phyloP scores from a whole-genome alignment of 92 coral and sea anemone genomes.

The Zoanthus solanderi region DNA sequence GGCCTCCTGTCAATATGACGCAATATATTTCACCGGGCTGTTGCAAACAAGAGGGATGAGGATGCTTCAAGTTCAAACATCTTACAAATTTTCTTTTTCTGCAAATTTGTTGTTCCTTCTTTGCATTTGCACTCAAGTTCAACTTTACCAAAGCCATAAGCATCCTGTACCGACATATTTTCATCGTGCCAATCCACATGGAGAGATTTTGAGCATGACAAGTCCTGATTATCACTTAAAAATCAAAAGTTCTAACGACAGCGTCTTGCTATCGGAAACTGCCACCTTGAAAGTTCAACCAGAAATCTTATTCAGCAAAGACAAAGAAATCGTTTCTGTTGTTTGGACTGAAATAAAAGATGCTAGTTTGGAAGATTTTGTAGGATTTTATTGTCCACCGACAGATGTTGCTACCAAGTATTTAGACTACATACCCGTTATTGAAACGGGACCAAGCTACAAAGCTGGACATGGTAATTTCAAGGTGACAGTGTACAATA shows the following conservation, averaged over 20 bases:
- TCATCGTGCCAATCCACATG: constrained; percentile 32
- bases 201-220: constrained; percentile 14
- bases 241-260: constrained; percentile 26
- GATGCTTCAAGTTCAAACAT: neutral
- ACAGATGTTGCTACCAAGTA: constrained; percentile 68
- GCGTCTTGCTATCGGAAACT: neutral
- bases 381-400: constrained; percentile 89
- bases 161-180: constrained; percentile 51
- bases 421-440: constrained; percentile 76
- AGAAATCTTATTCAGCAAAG: constrained; percentile 49
- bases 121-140: neutral
- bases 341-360: constrained; percentile 75
- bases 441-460: constrained; percentile 43
- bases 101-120: neutral
- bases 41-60: neutral
- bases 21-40: neutral
- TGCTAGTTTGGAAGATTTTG: constrained; percentile 69
- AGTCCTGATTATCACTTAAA: constrained; percentile 16
- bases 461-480: constrained; percentile 34
- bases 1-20: neutral
- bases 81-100: neutral
- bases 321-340: constrained; percentile 76
- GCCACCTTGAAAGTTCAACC: constrained; percentile 60
- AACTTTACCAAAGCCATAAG: neutral
- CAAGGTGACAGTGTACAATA: constrained; percentile 50